Evolutionary conservation across 2,113 vertebrate species (phyloP).

Genomic region (Zootoca vivipara): DNA sequence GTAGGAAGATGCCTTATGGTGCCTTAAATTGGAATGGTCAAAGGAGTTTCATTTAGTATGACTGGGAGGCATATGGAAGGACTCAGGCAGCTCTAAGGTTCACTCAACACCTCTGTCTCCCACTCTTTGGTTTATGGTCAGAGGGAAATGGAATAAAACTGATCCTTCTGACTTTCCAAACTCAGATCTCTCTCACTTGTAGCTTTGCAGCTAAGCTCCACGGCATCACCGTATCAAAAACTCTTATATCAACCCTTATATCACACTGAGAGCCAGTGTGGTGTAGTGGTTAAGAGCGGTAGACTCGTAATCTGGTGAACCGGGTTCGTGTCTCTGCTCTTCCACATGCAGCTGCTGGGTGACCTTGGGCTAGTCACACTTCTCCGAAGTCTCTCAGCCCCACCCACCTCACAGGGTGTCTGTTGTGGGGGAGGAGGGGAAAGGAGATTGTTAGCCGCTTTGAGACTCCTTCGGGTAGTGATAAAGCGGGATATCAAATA

Average conservation of each 20-base stretch:
- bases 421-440: no score
- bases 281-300: no score
- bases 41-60: neutral
- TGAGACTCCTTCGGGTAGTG: no score
- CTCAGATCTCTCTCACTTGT: neutral
- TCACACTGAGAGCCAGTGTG: no score
- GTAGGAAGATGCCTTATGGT: neutral
- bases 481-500: no score
- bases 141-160: neutral
- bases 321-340: no score
- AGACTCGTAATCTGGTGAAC: no score
- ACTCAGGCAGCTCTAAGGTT: neutral
- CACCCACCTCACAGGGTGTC: no score
- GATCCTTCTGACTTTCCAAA: neutral
- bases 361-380: no score
- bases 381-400: no score
- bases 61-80: neutral
- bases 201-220: neutral
- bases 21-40: neutral
- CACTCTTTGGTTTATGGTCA: neutral
- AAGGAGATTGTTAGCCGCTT: no score
- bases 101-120: neutral
- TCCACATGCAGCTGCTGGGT: no score
- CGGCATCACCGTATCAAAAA: neutral
- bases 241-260: neutral